Evolutionary conservation across 2,888 invertebrate species (phyloP), one percentile per base, ranked within the genome.

Genomic region (Dyspetes luteomarginatus): DNA sequence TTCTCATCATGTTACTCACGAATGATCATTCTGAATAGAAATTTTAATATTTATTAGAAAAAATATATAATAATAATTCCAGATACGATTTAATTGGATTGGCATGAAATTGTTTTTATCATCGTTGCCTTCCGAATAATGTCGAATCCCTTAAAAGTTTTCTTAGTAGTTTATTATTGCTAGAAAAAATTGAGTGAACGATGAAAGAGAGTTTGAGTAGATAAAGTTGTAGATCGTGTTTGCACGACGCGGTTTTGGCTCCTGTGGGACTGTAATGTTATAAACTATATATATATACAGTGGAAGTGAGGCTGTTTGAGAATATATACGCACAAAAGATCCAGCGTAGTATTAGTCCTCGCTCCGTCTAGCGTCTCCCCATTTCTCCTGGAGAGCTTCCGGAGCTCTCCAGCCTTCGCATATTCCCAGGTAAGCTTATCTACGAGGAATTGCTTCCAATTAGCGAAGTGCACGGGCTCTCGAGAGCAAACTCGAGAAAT

Each of bases 371-470:
- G 36, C 17, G 9, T 48, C 48, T 48, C 15, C 48, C 5, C 48
- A 56, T 65, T 48, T 30, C 36, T 22, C 7, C 15, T 48, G 58
- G 17, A 45, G 65, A 67, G 78, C 68, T 79, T 69, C 28, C 17
- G n/a, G 12, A n/a, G 19, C 30, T 62, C 78, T 56, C 55, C 45
- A 43, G 19, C 65, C 24, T 68, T 52, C 56, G 15, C 36, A 22
- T 30, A 71, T 43, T 48, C 65, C 15, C 68, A 62, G 71, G 58
- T 62, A 77, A 79, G 80, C 73, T 72, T 68, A 82, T 80, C 77
- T 73, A 73, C 71, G 45, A 76, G 79, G 60, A 82, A 80, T 65
- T 75, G 77, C 68, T 68, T 68, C 76, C 79, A 80, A 82, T 82
- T 82, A 79, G 76, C 52, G 64, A 79, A 79, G 79, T 76, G 80